phyloP scores from a whole-genome alignment of 1,140 invertebrate species.

The Saccostrea glomerata region DNA sequence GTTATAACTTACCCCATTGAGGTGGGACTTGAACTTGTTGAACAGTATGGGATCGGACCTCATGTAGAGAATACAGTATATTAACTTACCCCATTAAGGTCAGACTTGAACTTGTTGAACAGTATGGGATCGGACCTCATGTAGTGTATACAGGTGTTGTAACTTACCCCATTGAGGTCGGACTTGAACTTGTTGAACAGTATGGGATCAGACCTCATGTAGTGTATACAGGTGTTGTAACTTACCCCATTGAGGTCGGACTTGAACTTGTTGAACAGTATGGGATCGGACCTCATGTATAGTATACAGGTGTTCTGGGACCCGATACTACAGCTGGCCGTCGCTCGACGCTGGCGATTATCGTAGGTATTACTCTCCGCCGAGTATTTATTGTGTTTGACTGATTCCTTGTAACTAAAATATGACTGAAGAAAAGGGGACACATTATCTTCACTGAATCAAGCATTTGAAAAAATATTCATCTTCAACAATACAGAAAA shows the following conservation, averaged over 20 bases:
- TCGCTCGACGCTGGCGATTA: slow-evolving; percentile 36
- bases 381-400: slow-evolving; percentile 51
- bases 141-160: neutral
- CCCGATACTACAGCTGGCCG: slow-evolving; percentile 41
- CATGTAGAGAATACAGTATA: slow-evolving; percentile 93
- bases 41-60: slow-evolving; percentile 98
- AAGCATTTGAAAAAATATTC: too few relatives aligned
- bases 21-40: slow-evolving; percentile 26
- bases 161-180: neutral
- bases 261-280: slow-evolving; percentile 84
- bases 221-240: slow-evolving; percentile 88
- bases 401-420: neutral
- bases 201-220: slow-evolving; percentile 98
- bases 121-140: neutral
- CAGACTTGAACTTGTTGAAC: neutral
- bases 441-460: neutral
- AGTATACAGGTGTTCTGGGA: slow-evolving; percentile 86
- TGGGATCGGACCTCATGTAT: slow-evolving; percentile 98
- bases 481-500: too few relatives aligned
- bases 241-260: neutral
- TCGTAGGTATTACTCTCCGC: slow-evolving; percentile 46
- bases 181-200: slow-evolving; percentile 82
- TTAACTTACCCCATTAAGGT: neutral
- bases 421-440: slow-evolving; percentile 27
- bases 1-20: slow-evolving; percentile 35